Evolutionary conservation across 1,140 invertebrate genomes (phyloP).

Genomic region (Tenebrio molitor): DNA sequence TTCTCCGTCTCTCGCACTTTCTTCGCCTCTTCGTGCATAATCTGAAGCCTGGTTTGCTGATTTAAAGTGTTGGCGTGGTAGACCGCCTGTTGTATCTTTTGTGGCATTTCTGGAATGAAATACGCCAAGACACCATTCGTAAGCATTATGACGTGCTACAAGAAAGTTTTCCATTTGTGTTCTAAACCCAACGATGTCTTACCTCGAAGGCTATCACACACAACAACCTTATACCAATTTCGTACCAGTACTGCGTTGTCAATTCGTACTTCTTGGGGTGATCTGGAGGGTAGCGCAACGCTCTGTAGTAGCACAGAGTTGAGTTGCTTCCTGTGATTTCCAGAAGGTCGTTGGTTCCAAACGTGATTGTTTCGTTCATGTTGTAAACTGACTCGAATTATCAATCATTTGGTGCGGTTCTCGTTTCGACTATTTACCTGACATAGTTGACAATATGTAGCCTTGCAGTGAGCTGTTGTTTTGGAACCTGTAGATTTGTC

Average conservation of each 20-base stretch:
- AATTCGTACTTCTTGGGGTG: constrained; percentile 38
- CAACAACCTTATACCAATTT: constrained; percentile 37
- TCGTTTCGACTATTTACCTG: constrained; percentile 6
- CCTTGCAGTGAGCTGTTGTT: neutral
- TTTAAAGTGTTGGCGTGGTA: too few relatives aligned
- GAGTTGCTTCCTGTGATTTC: neutral
- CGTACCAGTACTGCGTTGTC: constrained; percentile 44
- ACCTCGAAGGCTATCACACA: constrained; percentile 52
- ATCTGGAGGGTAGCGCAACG: constrained; percentile 43
- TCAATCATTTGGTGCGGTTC: neutral
- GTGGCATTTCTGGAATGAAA: too few relatives aligned
- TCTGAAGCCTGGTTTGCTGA: too few relatives aligned
- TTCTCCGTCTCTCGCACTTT: too few relatives aligned
- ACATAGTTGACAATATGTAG: constrained; percentile 14
- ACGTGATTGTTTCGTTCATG: constrained; percentile 1
- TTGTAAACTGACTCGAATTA: constrained; percentile 15
- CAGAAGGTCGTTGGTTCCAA: neutral
- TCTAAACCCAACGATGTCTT: too few relatives aligned
- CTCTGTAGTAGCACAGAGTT: constrained; percentile 48
- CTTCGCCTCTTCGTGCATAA: too few relatives aligned
- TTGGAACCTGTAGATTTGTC: constrained; percentile 4
- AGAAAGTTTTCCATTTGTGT: too few relatives aligned
- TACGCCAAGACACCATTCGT: too few relatives aligned
- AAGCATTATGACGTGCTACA: too few relatives aligned
- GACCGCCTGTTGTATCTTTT: too few relatives aligned